Percentiles rank a stretch among this genome's conserved stretches.
Conservation (phyloP, 2,797 vertebrate species). For the Crenuchus spilurus region DNA sequence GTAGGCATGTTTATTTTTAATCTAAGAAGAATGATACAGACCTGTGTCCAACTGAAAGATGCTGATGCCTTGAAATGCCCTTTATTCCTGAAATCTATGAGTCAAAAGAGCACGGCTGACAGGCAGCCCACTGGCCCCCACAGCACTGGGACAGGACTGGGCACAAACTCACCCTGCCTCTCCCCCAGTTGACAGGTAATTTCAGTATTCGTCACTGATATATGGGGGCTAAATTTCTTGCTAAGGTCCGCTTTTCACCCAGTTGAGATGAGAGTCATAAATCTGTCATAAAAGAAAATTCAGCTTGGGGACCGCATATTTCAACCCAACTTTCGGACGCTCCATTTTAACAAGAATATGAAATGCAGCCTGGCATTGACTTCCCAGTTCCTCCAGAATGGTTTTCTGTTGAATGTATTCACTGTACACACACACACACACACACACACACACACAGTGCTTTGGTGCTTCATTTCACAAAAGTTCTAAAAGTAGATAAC, state of each 20-base stretch:
- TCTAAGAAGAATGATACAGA: too few species aligned
- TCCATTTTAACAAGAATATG: slow-evolving; percentile 50
- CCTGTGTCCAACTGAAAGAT: too few species aligned
- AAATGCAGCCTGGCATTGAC: slow-evolving; percentile 31
- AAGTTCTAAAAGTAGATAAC: too few species aligned
- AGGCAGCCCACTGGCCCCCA: slow-evolving; percentile 27
- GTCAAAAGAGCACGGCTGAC: slow-evolving; percentile 33
- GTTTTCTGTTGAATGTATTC: too few species aligned
- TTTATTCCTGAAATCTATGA: slow-evolving; percentile 45
- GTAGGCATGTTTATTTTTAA: too few species aligned
- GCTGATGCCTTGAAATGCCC: slow-evolving; percentile 35
- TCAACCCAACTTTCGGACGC: slow-evolving; percentile 53
- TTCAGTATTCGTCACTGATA: slow-evolving; percentile 59
- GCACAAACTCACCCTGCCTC: slow-evolving; percentile 8
- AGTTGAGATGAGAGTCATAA: slow-evolving; percentile 71
- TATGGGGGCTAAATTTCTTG: slow-evolving; percentile 70
- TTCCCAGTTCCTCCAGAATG: not conserved
- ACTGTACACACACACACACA: too few species aligned
- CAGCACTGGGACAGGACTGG: not conserved
- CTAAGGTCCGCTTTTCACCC: slow-evolving; percentile 67
- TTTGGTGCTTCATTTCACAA: too few species aligned
- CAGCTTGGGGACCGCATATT: slow-evolving; percentile 60
- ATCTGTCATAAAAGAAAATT: slow-evolving; percentile 70
- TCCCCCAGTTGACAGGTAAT: slow-evolving; percentile 50
- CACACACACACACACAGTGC: too few species aligned